Evolutionary conservation across 2,888 invertebrate species (phyloP), one percentile per base, ranked within the genome.

Genomic region (Coremacera marginata): DNA sequence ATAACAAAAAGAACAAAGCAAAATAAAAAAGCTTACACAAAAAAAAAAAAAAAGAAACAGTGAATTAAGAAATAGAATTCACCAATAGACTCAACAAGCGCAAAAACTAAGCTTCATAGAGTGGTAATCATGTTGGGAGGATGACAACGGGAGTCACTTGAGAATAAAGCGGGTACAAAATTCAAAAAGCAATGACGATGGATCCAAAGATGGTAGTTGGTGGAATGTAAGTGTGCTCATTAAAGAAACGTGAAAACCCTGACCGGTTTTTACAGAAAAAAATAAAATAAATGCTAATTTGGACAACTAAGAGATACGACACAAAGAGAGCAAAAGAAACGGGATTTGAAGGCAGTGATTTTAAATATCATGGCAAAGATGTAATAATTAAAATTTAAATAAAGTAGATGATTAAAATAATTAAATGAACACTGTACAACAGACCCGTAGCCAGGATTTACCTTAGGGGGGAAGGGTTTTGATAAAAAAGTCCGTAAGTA

Each of bases 221-320:
- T 51, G 22, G 49, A 16, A 27, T 16, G 44, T 44, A 8, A 1
- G 14, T 44, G 7, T 44, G 44, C 2, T 44, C 11, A 37, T 44
- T 44, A 11, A 31, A 16, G 27, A 25, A 11, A 9, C 51, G 5
- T 25, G 25, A 25, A 68, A 68, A 51, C 68, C 68, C 68, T 68
- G 68, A 68, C 68, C 68, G 68, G 68, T 68, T 68, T 68, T n/a
- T 27, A 51, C 22, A 49, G 2, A 25, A 44, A 67, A 67, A 67
- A n/a, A 37, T 3, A 49, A 49, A 31, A 63, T 8, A 68, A 68
- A 5, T 16, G n/a, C 5, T 2, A 7, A 68, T 25, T 27, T 16
- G n/a, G 5, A 16, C 49, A 68, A 51, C 25, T 1, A 60, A 68
- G 51, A 68, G 19, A 63, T 16, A 16, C n/a, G n/a, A 63, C n/a